These are phyloP conservation scores for Sylvia borin DNA, from an alignment of 2,797 vertebrate species.

Conservation along the genomic window DNA sequence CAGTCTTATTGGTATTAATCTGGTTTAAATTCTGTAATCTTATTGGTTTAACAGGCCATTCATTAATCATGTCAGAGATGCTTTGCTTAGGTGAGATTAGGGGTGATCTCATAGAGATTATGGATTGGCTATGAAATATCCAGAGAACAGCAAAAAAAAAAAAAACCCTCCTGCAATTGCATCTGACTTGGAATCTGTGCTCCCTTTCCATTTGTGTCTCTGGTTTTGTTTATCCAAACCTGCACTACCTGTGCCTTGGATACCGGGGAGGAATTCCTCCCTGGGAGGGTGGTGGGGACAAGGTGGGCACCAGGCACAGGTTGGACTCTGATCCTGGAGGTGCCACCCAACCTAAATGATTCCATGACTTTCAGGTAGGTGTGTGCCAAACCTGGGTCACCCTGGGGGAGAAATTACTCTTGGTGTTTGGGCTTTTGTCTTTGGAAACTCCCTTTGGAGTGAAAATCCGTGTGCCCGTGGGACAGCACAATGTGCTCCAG, in stretches of 20 bases:
- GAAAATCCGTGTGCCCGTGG: fast-evolving
- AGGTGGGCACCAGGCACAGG: not conserved
- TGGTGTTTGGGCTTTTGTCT: not conserved
- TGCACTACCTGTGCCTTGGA: not conserved
- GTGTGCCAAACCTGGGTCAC: not conserved
- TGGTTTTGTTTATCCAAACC: not conserved
- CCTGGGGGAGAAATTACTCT: fast-evolving
- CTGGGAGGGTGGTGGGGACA: not conserved
- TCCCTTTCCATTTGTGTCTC: not conserved
- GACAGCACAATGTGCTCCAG: fast-evolving
- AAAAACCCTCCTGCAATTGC: fast-evolving
- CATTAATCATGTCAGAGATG: not conserved
- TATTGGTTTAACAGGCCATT: not conserved
- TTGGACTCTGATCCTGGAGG: not conserved
- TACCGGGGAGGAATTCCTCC: not conserved
- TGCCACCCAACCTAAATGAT: not conserved
- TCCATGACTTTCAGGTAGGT: not conserved
- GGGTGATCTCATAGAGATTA: not conserved
- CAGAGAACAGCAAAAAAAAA: not conserved
- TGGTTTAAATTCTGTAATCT: not conserved
- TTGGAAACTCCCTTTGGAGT: fast-evolving
- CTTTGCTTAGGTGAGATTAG: not conserved
- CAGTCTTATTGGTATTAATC: not conserved
- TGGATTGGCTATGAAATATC: not conserved
- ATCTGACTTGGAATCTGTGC: not conserved